Evolutionary conservation across 1,140 invertebrate species (phyloP).

Genomic region (Drosophila seguyi): DNA sequence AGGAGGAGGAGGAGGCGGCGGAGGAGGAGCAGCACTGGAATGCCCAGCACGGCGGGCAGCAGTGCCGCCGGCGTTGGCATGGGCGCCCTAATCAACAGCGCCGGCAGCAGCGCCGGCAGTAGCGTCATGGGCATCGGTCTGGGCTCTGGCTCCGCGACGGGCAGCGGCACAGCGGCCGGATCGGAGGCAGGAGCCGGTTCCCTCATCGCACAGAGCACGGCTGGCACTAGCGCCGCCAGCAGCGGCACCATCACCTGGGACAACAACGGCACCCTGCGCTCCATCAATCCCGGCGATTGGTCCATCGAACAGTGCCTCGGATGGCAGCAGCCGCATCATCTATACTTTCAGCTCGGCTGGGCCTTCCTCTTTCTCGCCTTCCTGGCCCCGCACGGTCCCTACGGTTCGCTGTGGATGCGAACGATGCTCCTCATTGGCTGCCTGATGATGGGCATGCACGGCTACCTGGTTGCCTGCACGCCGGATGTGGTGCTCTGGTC

Average conservation of each 20-base stretch:
- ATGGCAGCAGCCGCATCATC: constrained; percentile 89
- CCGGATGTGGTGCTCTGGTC: constrained; percentile 95
- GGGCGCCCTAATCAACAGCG: constrained; percentile 64
- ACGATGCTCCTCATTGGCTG: constrained; percentile 91
- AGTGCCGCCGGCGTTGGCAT: constrained; percentile 65
- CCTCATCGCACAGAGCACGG: constrained; percentile 69
- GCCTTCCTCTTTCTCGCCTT: constrained; percentile 93
- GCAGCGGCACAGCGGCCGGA: constrained; percentile 5
- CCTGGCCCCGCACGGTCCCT: constrained; percentile 91
- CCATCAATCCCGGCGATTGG: constrained; percentile 82
- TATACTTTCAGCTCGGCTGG: constrained; percentile 94
- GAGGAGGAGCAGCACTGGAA: constrained; percentile 8
- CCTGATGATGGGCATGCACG: constrained; percentile 92
- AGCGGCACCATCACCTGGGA: constrained; percentile 82
- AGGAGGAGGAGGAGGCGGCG: neutral
- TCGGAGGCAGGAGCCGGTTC: constrained; percentile 56
- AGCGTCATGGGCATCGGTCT: constrained; percentile 56
- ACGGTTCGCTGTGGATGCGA: constrained; percentile 92
- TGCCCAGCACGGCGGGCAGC: constrained; percentile 67
- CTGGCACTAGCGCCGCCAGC: constrained; percentile 66
- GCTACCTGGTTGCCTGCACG: constrained; percentile 93
- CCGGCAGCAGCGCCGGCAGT: constrained; percentile 56
- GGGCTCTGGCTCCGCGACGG: constrained; percentile 11
- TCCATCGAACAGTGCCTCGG: constrained; percentile 87
- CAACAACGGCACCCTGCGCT: constrained; percentile 82